Conservation (phyloP, 2,888 invertebrate genomes). For the Brachyopa scutellaris region DNA sequence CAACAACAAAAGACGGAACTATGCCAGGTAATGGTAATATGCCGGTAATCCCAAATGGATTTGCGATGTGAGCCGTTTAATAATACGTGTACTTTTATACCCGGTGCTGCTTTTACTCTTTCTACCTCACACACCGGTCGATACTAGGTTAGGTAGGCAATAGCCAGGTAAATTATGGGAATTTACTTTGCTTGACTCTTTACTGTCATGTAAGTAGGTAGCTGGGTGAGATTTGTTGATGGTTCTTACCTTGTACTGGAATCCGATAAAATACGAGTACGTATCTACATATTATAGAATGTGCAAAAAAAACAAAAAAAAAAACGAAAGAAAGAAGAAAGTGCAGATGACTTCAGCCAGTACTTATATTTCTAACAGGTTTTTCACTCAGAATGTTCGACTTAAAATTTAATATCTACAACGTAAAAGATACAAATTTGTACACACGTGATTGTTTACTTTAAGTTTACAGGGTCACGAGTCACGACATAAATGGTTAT, state of each 20-base stretch:
- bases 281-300: conserved; percentile 13
- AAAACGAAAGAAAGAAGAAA: conserved; percentile 1
- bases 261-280: neutral
- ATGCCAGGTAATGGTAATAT: conserved; percentile 46
- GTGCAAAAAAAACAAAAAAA: conserved; percentile 1
- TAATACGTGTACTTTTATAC: conserved; percentile 2
- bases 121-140: neutral
- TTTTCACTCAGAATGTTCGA: too few species aligned
- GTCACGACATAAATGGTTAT: neutral
- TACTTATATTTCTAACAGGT: too few species aligned
- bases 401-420: too few species aligned
- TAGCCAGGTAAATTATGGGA: conserved; percentile 23
- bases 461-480: conserved; percentile 14
- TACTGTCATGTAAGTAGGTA: conserved; percentile 49
- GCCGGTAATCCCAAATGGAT: conserved; percentile 61
- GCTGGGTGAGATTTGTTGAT: conserved; percentile 33
- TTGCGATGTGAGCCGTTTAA: conserved; percentile 57
- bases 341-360: too few species aligned
- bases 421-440: too few species aligned
- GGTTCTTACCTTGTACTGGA: neutral
- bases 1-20: conserved; percentile 56
- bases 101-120: too few species aligned
- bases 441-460: neutral
- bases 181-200: conserved; percentile 17
- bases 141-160: too few species aligned